Percentiles rank a stretch among this genome's conserved stretches.
phyloP scores from a whole-genome alignment of 1,140 invertebrate species.

The Brachionus rubens region DNA sequence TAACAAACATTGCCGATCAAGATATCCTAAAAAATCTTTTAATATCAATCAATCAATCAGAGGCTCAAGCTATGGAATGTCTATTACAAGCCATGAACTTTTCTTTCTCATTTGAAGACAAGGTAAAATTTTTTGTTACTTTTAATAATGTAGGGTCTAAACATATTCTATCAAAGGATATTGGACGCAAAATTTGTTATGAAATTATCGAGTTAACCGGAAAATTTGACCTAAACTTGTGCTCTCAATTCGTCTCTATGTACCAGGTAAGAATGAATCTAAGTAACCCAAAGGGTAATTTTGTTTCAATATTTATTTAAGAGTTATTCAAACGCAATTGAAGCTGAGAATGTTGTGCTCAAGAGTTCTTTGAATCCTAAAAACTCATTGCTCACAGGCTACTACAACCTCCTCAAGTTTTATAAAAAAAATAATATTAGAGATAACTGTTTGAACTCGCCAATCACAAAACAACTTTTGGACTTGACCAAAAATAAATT shows the following conservation, averaged over 20 bases:
- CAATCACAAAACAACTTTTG: constrained; percentile 19
- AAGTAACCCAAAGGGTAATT: not conserved
- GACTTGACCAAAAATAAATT: constrained; percentile 33
- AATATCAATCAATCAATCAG: not conserved
- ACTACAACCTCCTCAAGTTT: constrained; percentile 3
- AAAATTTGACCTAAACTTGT: constrained; percentile 5
- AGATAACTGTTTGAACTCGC: not conserved
- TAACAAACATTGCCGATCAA: constrained; percentile 15
- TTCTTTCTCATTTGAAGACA: constrained; percentile 6
- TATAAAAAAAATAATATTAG: not conserved
- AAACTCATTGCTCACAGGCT: constrained; percentile 18
- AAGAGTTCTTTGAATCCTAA: constrained; percentile 41
- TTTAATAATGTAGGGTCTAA: too few relatives aligned
- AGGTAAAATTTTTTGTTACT: not conserved
- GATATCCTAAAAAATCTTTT: constrained; percentile 30
- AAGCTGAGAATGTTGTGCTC: not conserved
- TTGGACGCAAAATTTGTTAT: not conserved
- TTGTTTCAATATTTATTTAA: not conserved
- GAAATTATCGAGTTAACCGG: constrained; percentile 34
- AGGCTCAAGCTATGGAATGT: constrained; percentile 12
- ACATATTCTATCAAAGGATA: not conserved
- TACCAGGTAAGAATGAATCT: constrained; percentile 17
- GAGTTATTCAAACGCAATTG: not conserved
- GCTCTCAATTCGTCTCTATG: constrained; percentile 24
- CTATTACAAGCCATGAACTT: constrained; percentile 26